Base-by-base conservation (phyloP, 2,797 vertebrate species). In the Cossypha polioptera region DNA sequence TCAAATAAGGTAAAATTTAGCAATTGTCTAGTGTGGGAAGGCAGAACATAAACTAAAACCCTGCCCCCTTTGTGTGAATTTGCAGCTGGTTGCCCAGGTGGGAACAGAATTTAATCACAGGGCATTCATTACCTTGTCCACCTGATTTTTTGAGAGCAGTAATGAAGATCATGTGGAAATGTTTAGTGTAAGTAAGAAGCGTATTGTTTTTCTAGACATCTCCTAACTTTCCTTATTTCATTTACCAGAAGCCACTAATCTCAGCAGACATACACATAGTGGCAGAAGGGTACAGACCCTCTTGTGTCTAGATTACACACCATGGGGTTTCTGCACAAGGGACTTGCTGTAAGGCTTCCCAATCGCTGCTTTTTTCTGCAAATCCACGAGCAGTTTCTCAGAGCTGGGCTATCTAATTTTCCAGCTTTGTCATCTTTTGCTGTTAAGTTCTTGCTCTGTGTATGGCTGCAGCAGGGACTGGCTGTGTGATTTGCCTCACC, bases 191-290 rank as follows among this genome's bases (percentile, higher is more conserved):
- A n/a, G 28, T 78, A 13, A 90, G 69, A 57, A 93, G 35, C 17
- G n/a, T 9, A 53, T 9, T 67, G 61, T 53, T 38, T 63, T 79
- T 61, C 57, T 65, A 28, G 47, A 25, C 35, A 14, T 13, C 78
- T 67, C 42, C 5, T 33, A n/a, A 28, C 26, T 55, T 21, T 36
- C 14, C 31, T 59, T 2, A 26, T 45, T 74, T 62, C 3, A 3
- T 42, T 90, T 80, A 11, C 9, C 24, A 74, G 50, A 74, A 71
- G n/a, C 29, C 8, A 11, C n/a, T 53, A 13, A 55, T 47, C 8
- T 25, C 10, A 35, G 8, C 4, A 67, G 59, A 20, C 4, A 3
- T 7, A 22, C 7, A 10, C 1, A 1, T 9, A 22, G 33, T 59
- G 29, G 22, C 26, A 43, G 85, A 79, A 76, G 48, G 33, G 42